Evolutionary conservation across 2,113 vertebrate species (phyloP), one percentile per base, ranked within the genome.

Genomic region (Cervus canadensis): DNA sequence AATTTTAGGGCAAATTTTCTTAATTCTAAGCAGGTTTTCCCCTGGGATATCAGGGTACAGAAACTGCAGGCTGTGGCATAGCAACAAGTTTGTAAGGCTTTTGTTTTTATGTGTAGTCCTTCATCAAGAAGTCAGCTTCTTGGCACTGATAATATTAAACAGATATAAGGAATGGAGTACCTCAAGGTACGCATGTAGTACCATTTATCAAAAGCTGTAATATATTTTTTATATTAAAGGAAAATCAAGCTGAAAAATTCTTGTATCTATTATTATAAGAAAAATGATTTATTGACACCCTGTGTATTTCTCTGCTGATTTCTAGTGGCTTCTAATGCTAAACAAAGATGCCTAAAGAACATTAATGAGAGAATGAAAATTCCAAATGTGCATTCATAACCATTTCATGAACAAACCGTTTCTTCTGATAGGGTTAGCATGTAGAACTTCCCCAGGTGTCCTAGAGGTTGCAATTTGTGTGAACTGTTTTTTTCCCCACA

Each of bases 401-500:
- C 30, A 23, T 50, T 52, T 94, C 28, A 59, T 19, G 17, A 62
- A 21, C 26, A 78, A 48, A 56, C 7, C 13, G 9, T 96, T 85
- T 74, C 5, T 60, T 89, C 50, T 16, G 40, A 8, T 17, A 21
- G 3, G 54, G 21, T 67, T 78, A 88, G 12, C 36, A 11, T 33
- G 33, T 56, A 57, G 84, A 87, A 93, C 92, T 92, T 92, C 81
- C 57, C 19, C 23, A 67, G n/a, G 76, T 60, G n/a, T 50, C 62
- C 50, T 16, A 23, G n/a, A 89, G 57, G 10, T 0, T 88, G 67
- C 74, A 25, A 74, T 83, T 25, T 57, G 30, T 98, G 98, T 95
- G 97, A 94, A 98, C 98, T 83, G 40, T 97, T 78, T 62, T 98
- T 96, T 98, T 98, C 98, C 98, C 99, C 99, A 99, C 98, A 98